Evolutionary conservation across 2,797 vertebrate genomes (phyloP), one percentile per base, ranked within the genome.

Genomic region (Silurus lanzhouensis): DNA sequence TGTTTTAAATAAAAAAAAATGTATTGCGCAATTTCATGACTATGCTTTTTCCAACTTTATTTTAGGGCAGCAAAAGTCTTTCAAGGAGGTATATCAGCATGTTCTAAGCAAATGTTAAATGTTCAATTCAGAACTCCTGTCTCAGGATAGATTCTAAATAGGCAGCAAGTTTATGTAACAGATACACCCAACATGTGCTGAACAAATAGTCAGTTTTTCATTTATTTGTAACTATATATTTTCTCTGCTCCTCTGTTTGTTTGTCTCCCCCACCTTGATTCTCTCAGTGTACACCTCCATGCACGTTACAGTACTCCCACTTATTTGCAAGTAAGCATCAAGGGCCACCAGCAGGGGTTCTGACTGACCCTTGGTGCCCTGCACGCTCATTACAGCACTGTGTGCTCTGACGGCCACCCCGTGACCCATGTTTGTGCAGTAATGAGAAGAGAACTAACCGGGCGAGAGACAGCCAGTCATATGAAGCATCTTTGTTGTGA

Each of bases 401-500:
- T 88, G 90, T 90, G 88, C 90, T 81, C 89, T 87, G 89, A 77
- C 60, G 86, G 85, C 86, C 85, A 81, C 83, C 64, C 75, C 67
- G 87, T 91, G 90, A 93, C 92, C 90, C 90, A 87, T 85, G 87
- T 67, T 61, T 75, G 9, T 31, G 80, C 82, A 61, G 70, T 88
- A 86, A 89, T 85, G 87, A 89, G 85, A 57, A 57, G 44, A n/a
- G 85, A 87, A 84, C 79, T 78, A 84, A 89, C 87, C 64, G 13
- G 87, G 83, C 70, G 13, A 86, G 79, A 57, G 22, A 88, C 88
- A 89, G 86, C 76, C 85, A 84, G 75, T 8, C 83, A 88, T 72
- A 91, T 20, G 48, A 89, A 85, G 83, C 61, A 85, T 88, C 90
- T 93, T 92, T 93, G 92, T 93, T 93, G 89, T 91, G 88, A 85